These are phyloP conservation scores for Pseudorhombus dupliciocellatus DNA, from an alignment of 2,113 vertebrate genomes.

Conservation along the genomic window DNA sequence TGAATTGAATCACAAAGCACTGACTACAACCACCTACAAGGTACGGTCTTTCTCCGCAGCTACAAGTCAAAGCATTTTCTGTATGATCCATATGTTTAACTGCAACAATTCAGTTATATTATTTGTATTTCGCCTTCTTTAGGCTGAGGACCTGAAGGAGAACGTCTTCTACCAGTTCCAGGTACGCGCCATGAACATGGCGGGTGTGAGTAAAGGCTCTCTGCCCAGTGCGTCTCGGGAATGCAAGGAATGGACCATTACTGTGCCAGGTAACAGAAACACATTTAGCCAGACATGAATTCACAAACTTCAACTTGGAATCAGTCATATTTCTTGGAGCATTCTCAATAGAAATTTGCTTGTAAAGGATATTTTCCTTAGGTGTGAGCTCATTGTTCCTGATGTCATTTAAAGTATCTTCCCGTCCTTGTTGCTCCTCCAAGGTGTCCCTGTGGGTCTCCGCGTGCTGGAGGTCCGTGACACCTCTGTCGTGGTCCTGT, in stretches of 20 bases:
- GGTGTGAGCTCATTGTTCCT: neutral
- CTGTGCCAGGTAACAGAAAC: conserved; percentile 89
- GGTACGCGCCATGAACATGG: conserved; percentile 92
- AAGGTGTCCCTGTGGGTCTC: conserved; percentile 89
- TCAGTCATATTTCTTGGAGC: neutral
- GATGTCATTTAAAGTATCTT: neutral
- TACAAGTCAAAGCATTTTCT: neutral
- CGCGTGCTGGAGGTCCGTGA: conserved; percentile 89
- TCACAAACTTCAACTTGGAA: neutral
- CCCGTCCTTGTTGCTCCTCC: neutral
- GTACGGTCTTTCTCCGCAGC: conserved; percentile 68
- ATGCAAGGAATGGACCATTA: conserved; percentile 98
- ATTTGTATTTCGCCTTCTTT: conserved; percentile 37
- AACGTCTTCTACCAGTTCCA: conserved; percentile 94
- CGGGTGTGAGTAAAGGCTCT: conserved; percentile 88
- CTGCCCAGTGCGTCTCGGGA: conserved; percentile 82
- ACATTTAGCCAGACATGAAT: neutral
- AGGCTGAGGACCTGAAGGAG: conserved; percentile 94
- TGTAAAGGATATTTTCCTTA: too few species aligned
- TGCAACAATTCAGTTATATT: neutral
- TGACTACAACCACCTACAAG: conserved; percentile 89
- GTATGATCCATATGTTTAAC: neutral
- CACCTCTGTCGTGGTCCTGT: conserved; percentile 89
- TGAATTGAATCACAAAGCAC: conserved; percentile 89
- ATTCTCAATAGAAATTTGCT: too few species aligned